These are phyloP conservation scores for Zapus hudsonius DNA, from an alignment of 2,113 vertebrate species.

Conservation along the genomic window DNA sequence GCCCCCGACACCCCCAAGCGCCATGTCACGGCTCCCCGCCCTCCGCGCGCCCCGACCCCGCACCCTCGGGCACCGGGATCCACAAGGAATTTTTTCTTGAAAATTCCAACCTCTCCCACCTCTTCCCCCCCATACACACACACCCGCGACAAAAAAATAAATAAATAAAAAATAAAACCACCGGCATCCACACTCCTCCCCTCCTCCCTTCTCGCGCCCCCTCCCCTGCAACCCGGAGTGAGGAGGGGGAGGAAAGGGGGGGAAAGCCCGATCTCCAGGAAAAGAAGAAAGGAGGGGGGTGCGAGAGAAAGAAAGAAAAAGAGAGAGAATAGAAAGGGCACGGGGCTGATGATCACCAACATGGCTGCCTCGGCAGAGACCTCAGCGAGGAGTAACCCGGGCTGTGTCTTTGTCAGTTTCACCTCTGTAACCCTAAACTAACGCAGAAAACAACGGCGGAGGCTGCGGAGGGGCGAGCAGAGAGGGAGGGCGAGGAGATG, in stretches of 20 bases:
- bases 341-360: conserved; percentile 96
- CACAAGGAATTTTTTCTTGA: conserved; percentile 60
- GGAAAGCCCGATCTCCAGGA: conserved; percentile 84
- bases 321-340: conserved; percentile 87
- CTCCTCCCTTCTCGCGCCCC: conserved; percentile 65
- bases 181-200: conserved; percentile 69
- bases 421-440: conserved; percentile 99
- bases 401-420: conserved; percentile 97
- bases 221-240: conserved; percentile 73
- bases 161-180: too few species aligned
- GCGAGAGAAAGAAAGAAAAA: conserved; percentile 75
- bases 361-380: conserved; percentile 98
- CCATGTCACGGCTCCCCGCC: conserved; percentile 77
- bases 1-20: conserved; percentile 69
- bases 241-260: conserved; percentile 61
- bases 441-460: conserved; percentile 91
- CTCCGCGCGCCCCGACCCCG: conserved; percentile 70
- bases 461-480: conserved; percentile 84
- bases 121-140: conserved; percentile 69
- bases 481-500: conserved; percentile 84
- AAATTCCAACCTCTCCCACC: conserved; percentile 78
- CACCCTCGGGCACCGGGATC: conserved; percentile 63
- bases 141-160: conserved; percentile 63
- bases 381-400: conserved; percentile 94
- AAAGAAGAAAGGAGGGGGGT: conserved; percentile 74